Base-by-base conservation (phyloP, 2,797 vertebrate species). In the Xerus rutilus region DNA sequence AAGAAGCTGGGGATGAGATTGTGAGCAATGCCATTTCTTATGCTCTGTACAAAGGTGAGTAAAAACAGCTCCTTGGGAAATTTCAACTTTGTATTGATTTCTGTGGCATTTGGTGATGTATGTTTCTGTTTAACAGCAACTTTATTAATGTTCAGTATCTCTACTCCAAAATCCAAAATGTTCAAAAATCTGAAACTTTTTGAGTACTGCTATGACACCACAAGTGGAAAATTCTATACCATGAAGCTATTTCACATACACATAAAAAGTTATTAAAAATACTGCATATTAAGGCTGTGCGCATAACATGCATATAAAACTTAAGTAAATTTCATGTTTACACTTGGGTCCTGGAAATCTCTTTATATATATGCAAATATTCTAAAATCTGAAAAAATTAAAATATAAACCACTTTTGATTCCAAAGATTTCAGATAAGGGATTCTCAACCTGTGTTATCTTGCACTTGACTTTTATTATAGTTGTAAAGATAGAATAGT, bases 21-120 rank as follows among this genome's bases (percentile, higher is more conserved):
- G 99, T 99, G 97, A 99, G 98, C 98, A 99, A 98, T 7, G 99
- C 98, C 14, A 99, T 99, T 86, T 99, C 98, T 87, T 99, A 97
- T 30, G 99, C 98, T 0, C 96, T 99, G 10, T 99, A 99, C 91
- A 99, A 99, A 99, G 99, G 99, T 98, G 96, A 98, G 98, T 97
- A 14, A 14, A 25, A 3, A 10, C 0, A n/a, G 32, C 13, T n/a
- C 2, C 25, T 32, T 43, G 2, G 14, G 28, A 23, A 18, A 28
- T 21, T 32, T 57, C 23, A 4, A 39, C 47, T 74, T 32, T 12
- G 17, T 9, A 43, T 7, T 49, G 43, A 57, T 85, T 25, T 30
- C 35, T 32, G 28, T 13, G 59, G 23, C 32, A 89, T 91, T 59
- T 54, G 15, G 28, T 64, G 77, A 14, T 30, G 30, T 47, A 17